These are phyloP conservation scores for Drosophila helvetica DNA, from an alignment of 2,888 invertebrate species.

Conservation along the genomic window DNA sequence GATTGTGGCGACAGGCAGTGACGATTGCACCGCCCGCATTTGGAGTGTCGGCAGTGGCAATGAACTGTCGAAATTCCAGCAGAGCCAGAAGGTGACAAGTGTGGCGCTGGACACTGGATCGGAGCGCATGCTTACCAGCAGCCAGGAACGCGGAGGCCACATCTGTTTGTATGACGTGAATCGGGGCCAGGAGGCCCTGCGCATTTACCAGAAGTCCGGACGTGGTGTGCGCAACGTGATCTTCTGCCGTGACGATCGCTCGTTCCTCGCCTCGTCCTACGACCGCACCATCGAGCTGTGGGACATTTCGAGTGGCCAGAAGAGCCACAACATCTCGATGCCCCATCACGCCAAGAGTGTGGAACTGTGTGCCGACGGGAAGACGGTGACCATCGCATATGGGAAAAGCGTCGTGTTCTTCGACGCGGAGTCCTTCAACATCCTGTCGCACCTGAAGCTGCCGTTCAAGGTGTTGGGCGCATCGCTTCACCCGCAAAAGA, in stretches of 20 bases:
- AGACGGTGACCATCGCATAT: slow-evolving; percentile 92
- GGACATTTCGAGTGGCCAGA: slow-evolving; percentile 89
- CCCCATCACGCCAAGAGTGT: slow-evolving; percentile 91
- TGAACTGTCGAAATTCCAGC: slow-evolving; percentile 93
- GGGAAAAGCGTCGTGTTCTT: slow-evolving; percentile 87
- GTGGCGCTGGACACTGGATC: slow-evolving; percentile 93
- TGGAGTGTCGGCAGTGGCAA: slow-evolving; percentile 97
- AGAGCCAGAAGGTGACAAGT: slow-evolving; percentile 96
- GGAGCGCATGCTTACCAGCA: slow-evolving; percentile 91
- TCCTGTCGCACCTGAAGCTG: slow-evolving; percentile 91
- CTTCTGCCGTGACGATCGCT: slow-evolving; percentile 89
- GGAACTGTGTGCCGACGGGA: slow-evolving; percentile 94
- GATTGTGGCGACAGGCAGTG: slow-evolving; percentile 95
- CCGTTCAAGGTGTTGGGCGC: slow-evolving; percentile 94
- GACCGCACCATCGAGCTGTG: slow-evolving; percentile 94
- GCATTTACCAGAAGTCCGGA: slow-evolving; percentile 90
- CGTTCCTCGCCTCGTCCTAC: slow-evolving; percentile 94
- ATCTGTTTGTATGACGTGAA: slow-evolving; percentile 93
- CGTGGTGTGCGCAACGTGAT: slow-evolving; percentile 91
- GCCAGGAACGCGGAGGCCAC: slow-evolving; percentile 93
- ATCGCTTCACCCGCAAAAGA: slow-evolving; percentile 93
- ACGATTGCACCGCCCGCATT: slow-evolving; percentile 95
- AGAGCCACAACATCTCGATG: slow-evolving; percentile 92
- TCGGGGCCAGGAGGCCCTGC: slow-evolving; percentile 84
- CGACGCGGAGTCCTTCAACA: slow-evolving; percentile 89